Base-by-base conservation (phyloP, 2,888 invertebrate species). In the Azorinus chamasolen region DNA sequence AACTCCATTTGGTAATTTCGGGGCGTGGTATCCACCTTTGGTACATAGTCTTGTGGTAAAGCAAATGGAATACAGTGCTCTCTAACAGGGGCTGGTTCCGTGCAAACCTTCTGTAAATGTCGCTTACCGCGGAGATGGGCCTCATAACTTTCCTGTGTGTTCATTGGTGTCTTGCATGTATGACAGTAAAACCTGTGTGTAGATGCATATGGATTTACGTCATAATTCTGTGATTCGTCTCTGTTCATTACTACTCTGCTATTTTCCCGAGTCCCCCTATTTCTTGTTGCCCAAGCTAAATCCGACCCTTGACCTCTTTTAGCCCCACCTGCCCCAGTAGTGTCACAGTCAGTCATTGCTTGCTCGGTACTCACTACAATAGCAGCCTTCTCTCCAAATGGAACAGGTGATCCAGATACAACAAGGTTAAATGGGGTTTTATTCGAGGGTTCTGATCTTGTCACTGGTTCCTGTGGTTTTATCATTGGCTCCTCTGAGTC, bases 1-100 rank as follows among this genome's bases (percentile, higher is more conserved):
- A 91, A 83, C 50, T 91, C 90, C 63, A 83, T 50, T 66, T 91
- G 91, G 66, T 91, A 91, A 20, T 53, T 62, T 20, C 91, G 83
- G 1, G 90, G 89, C 3, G 5, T 43, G 5, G 78, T 81, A 10
- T 69, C 59, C 0, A 81, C 85, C 27, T 84, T 69, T 12, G 73
- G 53, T 22, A 61, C 25, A 55, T 72, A 68, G 6, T 64, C 39
- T 18, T 39, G 27, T n/a, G 37, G 22, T n/a, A 76, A 24, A 14
- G 54, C 18, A 12, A 55, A 50, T 6, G 69, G 22, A 10, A 45
- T 32, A 24, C 51, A 43, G 53, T 84, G 85, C 14, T 45, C 10
- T n/a, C 84, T 63, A 16, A 54, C 46, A 1, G 87, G 87, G 1
- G 85, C 85, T 45, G 74, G 45, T 32, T 73, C 73, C n/a, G 57